Evolutionary conservation across 2,888 invertebrate species (phyloP), one percentile per base, ranked within the genome.

Genomic region (Muschampia plurimacula): DNA sequence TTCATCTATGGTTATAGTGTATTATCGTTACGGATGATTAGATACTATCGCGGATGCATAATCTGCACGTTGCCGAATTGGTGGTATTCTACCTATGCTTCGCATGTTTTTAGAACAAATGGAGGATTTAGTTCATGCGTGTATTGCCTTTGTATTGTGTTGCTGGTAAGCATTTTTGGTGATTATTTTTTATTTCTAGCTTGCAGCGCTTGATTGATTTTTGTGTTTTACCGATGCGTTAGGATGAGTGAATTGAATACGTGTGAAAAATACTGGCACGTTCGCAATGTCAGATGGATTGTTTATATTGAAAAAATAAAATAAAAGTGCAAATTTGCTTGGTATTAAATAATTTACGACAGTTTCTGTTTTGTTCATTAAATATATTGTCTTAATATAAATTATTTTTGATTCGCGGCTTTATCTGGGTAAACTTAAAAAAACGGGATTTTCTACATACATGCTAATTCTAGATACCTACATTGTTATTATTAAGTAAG

Each of bases 101-200:
- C 46, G 60, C 28, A 36, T 67, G 72, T 67, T 72, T 72, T 72
- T 72, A 72, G 72, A 72, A 72, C 67, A 13, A 32, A 67, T 63
- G 63, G 44, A 67, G 72, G 72, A 57, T 72, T 67, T 67, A 72
- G 63, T 44, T 67, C 72, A 67, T 72, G 72, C 72, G 60, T 71
- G 72, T 72, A 67, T 67, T 67, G 67, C 57, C 63, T 59, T 71
- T 72, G 67, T 67, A 62, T 69, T 67, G 67, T 69, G 68, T 57
- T 57, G 57, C n/a, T 46, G 15, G 62, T 72, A 62, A 72, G 39
- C 60, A 52, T 60, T 72, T 69, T 67, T 60, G 66, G 60, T 36
- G 60, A 62, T 72, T 60, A 62, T 67, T 72, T 66, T 70, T 70
- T 64, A 44, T 65, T 49, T 41, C 15, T 65, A 9, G 52, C 32